phyloP scores from a whole-genome alignment of 2,888 invertebrate species.

The Gerris lacustris region DNA sequence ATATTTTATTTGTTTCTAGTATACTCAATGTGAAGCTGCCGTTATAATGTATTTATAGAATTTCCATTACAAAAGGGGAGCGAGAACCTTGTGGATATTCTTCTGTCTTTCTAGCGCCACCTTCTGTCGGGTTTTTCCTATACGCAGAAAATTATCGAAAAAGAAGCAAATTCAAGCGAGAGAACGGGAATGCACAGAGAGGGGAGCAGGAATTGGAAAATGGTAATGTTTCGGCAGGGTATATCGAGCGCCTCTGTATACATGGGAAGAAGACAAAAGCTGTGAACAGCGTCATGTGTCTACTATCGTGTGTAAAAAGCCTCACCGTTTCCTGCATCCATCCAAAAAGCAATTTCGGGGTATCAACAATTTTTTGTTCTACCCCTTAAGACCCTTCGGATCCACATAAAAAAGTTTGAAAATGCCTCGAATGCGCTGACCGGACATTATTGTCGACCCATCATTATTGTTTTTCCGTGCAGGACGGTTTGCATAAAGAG shows the following conservation, averaged over 20 bases:
- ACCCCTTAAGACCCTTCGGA: neutral
- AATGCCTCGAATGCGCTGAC: neutral
- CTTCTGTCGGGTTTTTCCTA: neutral
- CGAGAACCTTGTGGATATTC: neutral
- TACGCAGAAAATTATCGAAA: neutral
- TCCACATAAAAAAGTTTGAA: neutral
- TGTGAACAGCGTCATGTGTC: slow-evolving; percentile 5
- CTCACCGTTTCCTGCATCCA: neutral
- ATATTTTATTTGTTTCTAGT: too few species aligned
- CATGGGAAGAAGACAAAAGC: neutral
- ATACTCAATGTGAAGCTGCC: neutral
- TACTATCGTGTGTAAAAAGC: neutral
- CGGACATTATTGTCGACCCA: neutral
- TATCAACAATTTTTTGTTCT: neutral
- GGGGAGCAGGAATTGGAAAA: neutral
- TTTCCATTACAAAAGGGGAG: neutral
- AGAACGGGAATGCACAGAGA: neutral
- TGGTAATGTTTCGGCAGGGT: neutral
- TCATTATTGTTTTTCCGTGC: neutral
- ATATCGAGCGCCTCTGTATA: neutral
- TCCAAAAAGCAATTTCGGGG: neutral
- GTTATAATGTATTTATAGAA: neutral
- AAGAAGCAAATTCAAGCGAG: neutral
- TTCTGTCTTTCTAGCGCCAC: neutral
- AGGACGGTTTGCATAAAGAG: neutral